phyloP scores from a whole-genome alignment of 2,113 vertebrate species.

The Coracopsis vasa region DNA sequence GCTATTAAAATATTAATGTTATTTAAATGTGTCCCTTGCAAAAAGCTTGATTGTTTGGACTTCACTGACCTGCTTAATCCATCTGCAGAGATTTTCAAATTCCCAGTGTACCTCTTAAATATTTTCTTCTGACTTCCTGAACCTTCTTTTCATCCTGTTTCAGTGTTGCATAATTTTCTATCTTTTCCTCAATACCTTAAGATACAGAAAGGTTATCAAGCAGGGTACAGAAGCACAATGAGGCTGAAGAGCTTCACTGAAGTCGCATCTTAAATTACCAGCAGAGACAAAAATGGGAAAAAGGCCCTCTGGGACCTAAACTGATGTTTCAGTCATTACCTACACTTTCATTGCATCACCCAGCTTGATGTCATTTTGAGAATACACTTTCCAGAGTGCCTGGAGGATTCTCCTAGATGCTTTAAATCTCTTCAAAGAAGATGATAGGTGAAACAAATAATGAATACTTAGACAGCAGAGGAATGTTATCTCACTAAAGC shows the following conservation, averaged over 20 bases:
- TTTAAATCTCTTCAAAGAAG: background rate
- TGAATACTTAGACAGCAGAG: accelerated
- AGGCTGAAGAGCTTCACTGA: background rate
- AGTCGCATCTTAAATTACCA: background rate
- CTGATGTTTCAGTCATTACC: background rate
- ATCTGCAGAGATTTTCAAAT: background rate
- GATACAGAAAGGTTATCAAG: background rate
- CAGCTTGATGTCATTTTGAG: background rate
- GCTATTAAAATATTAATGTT: background rate
- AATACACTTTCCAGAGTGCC: background rate
- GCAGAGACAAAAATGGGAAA: background rate
- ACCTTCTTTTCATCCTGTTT: background rate
- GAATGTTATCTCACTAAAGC: background rate
- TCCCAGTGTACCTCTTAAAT: background rate
- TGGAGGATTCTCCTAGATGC: background rate
- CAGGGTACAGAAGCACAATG: background rate
- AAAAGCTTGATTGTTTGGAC: background rate
- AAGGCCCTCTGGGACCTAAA: background rate
- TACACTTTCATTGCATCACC: background rate
- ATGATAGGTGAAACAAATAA: accelerated
- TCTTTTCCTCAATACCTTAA: background rate
- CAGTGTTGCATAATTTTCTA: background rate
- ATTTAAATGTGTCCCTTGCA: background rate
- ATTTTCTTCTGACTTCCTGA: background rate
- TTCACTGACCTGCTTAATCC: background rate